These are phyloP conservation scores for Rhagium mordax DNA, from an alignment of 2,888 invertebrate genomes.

Conservation along the genomic window DNA sequence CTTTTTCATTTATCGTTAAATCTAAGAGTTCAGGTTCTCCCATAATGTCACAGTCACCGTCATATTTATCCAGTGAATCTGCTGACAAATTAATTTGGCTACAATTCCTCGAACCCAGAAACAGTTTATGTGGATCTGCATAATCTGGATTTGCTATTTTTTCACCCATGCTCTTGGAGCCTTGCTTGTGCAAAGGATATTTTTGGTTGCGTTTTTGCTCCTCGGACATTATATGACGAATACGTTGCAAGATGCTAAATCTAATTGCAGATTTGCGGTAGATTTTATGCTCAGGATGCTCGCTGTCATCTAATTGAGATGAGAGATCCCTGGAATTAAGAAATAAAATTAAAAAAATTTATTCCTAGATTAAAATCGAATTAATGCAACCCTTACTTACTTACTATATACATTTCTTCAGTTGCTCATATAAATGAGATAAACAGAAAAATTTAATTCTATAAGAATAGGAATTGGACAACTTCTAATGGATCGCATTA, in stretches of 20 bases:
- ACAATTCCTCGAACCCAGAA: slow-evolving; percentile 57
- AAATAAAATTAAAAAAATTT: slow-evolving; percentile 18
- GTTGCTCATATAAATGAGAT: no score
- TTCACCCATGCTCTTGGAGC: slow-evolving; percentile 87
- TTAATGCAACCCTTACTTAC: no score
- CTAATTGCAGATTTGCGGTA: slow-evolving; percentile 78
- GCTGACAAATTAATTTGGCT: slow-evolving; percentile 52
- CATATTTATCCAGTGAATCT: slow-evolving; percentile 46
- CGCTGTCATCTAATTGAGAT: slow-evolving; percentile 69
- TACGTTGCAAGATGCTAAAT: slow-evolving; percentile 74
- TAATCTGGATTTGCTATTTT: slow-evolving; percentile 92
- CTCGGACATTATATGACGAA: slow-evolving; percentile 70
- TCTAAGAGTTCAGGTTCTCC: slow-evolving; percentile 61
- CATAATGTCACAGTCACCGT: slow-evolving; percentile 51
- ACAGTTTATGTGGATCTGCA: slow-evolving; percentile 84
- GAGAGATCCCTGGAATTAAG: slow-evolving; percentile 66
- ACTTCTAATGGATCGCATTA: no score
- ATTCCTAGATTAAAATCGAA: no score
- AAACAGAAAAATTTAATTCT: no score
- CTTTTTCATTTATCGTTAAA: slow-evolving; percentile 66
- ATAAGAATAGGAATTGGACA: no score
- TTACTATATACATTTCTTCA: no score
- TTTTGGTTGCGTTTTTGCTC: slow-evolving; percentile 64
- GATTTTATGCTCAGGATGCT: slow-evolving; percentile 87
- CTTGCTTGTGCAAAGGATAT: slow-evolving; percentile 80